Base-by-base conservation (phyloP, 2,797 vertebrate species). In the Darevskia nairensis region DNA sequence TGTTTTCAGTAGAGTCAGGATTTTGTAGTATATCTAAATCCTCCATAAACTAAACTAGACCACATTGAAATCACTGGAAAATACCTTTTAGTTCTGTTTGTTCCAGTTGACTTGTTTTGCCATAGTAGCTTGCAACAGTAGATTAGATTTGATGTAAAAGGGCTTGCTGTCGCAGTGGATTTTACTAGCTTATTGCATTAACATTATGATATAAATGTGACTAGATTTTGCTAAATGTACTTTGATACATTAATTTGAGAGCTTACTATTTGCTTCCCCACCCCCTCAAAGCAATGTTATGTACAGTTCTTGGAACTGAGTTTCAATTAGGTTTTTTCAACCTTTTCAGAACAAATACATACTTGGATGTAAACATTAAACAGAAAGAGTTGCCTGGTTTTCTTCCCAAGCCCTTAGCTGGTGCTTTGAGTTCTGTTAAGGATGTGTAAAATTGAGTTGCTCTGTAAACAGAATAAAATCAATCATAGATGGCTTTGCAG, bases 311-410 rank as follows among this genome's bases (percentile, higher is more conserved):
- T 88, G 66, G 80, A 86, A 88, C 11, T 55, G 23, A 86, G 92
- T 88, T 91, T 83, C 93, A 83, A 86, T 92, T 80, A 32, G 93
- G 87, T 92, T 92, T 94, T 93, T 89, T 86, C 93, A 91, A 88
- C 90, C 71, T 82, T 88, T 29, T 72, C 86, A 85, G 87, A 84
- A 79, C 39, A 50, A 77, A 77, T 90, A 82, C 29, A 90, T 92
- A 80, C 82, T 94, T 93, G 93, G 79, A 91, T 92, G 84, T 85
- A 92, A 93, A 92, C 85, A 77, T 74, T 91, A 32, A 79, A 87
- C 80, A 94, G 84, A 71, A 74, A 82, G 81, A 46, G 6, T 46
- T 89, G 91, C 91, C 93, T 94, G 87, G 78, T 81, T 93, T 84
- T 89, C 88, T 89, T 86, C 89, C 74, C 76, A 89, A 93, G 77